phyloP scores from a whole-genome alignment of 2,113 vertebrate species.

The Apistogramma diplotaenia region DNA sequence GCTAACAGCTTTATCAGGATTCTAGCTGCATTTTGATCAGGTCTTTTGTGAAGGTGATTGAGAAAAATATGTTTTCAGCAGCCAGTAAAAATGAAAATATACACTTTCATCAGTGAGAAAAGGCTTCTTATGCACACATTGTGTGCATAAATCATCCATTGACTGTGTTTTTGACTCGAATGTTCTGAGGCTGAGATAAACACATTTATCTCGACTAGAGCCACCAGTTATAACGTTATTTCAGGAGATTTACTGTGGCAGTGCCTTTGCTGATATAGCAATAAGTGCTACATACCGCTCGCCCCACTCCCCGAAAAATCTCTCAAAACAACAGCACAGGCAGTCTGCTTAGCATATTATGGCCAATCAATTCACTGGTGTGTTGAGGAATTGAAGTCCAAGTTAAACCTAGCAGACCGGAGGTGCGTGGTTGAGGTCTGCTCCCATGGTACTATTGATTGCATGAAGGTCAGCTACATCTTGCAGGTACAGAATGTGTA shows the following conservation, averaged over 20 bases:
- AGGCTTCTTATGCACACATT: neutral
- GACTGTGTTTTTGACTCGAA: neutral
- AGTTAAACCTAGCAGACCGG: constrained; percentile 48
- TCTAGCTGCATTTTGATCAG: neutral
- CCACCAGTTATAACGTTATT: constrained; percentile 5
- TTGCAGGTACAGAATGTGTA: constrained; percentile 33
- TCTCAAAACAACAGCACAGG: constrained; percentile 4
- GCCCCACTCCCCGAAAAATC: neutral
- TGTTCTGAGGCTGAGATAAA: neutral
- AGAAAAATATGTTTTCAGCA: neutral
- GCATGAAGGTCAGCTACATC: constrained; percentile 27
- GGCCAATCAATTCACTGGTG: constrained; percentile 45
- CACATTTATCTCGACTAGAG: constrained; percentile 12
- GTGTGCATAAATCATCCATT: neutral
- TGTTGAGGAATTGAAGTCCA: constrained; percentile 46
- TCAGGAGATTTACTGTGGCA: neutral
- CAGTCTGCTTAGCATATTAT: constrained; percentile 45
- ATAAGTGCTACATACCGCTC: neutral
- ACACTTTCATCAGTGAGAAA: neutral
- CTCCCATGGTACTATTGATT: constrained; percentile 47
- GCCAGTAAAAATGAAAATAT: neutral
- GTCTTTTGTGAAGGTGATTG: neutral
- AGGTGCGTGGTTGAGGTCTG: constrained; percentile 30
- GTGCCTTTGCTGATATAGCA: neutral
- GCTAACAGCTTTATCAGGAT: neutral